A percentile compares a stretch with the other conserved stretches of the same genome.
phyloP scores from a whole-genome alignment of 30 jellyfish, hydroid and myxozoan species.

The Chrysaora quinquecirrha region DNA sequence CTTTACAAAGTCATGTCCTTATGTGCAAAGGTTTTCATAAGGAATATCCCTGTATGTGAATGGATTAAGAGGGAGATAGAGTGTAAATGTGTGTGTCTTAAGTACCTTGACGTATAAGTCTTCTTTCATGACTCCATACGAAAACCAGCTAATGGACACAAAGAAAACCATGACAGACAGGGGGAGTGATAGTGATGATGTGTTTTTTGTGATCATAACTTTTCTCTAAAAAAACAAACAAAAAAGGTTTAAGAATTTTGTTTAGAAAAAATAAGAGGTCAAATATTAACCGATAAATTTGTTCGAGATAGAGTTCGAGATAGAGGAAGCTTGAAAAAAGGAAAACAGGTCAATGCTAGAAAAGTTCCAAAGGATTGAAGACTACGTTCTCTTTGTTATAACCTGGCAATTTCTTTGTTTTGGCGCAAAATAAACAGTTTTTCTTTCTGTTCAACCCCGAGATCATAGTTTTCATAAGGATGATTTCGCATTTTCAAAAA shows the following conservation, averaged over 20 bases:
- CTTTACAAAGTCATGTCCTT: too few species aligned
- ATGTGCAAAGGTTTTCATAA: too few species aligned
- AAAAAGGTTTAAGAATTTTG: background rate
- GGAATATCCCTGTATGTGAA: too few species aligned
- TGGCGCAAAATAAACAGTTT: too few species aligned
- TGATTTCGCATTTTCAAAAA: background rate
- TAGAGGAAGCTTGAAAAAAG: background rate
- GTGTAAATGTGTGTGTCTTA: too few species aligned
- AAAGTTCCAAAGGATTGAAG: too few species aligned
- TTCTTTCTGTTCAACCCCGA: background rate
- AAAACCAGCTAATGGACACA: constrained; percentile 67
- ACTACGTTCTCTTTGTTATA: too few species aligned
- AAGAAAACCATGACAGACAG: constrained; percentile 72
- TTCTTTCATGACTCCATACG: constrained; percentile 58
- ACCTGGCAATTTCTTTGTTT: too few species aligned
- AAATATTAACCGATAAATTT: too few species aligned
- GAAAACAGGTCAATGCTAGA: background rate
- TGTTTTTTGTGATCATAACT: constrained; percentile 59
- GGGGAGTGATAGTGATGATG: constrained; percentile 73
- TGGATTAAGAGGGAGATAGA: too few species aligned
- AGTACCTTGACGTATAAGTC: constrained; percentile 80
- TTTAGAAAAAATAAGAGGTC: background rate
- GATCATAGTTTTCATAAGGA: background rate
- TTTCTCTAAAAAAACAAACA: constrained; percentile 29
- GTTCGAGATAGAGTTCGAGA: background rate